phyloP scores from a whole-genome alignment of 2,888 invertebrate genomes.

The Dryadula phaetusa region DNA sequence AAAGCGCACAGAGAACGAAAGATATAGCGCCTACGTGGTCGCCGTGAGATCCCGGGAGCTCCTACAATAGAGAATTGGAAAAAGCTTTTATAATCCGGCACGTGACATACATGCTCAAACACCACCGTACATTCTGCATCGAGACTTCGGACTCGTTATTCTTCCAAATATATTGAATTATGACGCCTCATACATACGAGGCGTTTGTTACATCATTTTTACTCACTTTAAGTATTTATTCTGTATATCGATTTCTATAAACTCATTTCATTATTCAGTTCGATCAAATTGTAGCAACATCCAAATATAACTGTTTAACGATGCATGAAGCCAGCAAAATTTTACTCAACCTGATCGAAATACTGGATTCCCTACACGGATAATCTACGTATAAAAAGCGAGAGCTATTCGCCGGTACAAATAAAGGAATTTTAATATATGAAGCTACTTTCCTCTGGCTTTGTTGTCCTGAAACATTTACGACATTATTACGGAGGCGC shows the following conservation, averaged over 20 bases:
- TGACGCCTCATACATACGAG: slow-evolving; percentile 26
- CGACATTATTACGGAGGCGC: slow-evolving; percentile 66
- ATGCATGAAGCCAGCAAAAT: slow-evolving; percentile 49
- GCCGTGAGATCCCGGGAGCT: slow-evolving; percentile 73
- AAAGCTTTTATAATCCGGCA: slow-evolving; percentile 84
- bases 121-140: slow-evolving; percentile 47
- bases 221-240: neutral
- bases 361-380: slow-evolving; percentile 49
- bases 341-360: slow-evolving; percentile 52
- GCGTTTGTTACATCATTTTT: slow-evolving; percentile 6
- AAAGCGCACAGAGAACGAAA: slow-evolving; percentile 80
- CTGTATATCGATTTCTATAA: neutral
- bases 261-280: slow-evolving; percentile 38
- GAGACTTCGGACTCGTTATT: slow-evolving; percentile 51
- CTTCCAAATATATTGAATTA: slow-evolving; percentile 58
- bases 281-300: slow-evolving; percentile 41
- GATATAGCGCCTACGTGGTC: slow-evolving; percentile 84
- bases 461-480: slow-evolving; percentile 67
- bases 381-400: slow-evolving; percentile 56
- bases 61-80: slow-evolving; percentile 83
- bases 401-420: slow-evolving; percentile 58
- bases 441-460: slow-evolving; percentile 60
- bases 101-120: slow-evolving; percentile 81
- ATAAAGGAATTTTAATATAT: slow-evolving; percentile 71
- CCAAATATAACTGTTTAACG: slow-evolving; percentile 47